Evolutionary conservation across 2,888 invertebrate species (phyloP).

Genomic region (Dicranocentrus wangi): DNA sequence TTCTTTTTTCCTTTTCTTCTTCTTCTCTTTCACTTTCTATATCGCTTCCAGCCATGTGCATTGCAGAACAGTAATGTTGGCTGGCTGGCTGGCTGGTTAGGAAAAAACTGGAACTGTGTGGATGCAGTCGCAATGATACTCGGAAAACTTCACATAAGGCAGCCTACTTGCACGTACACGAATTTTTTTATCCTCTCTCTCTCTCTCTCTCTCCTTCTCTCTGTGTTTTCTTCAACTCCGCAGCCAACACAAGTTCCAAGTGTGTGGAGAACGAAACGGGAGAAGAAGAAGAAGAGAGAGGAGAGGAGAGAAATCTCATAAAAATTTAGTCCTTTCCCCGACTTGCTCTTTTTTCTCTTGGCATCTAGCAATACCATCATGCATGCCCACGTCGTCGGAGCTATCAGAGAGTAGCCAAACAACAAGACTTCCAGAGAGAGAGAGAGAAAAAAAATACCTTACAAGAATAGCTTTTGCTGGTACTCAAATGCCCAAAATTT

Average conservation of each 20-base stretch:
- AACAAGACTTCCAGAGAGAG: no score
- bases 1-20: constrained; percentile 36
- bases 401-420: no score
- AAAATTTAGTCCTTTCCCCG: constrained; percentile 53
- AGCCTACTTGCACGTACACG: neutral
- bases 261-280: neutral
- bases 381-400: no score
- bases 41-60: neutral
- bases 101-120: neutral
- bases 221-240: constrained; percentile 9
- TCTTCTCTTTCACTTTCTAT: constrained; percentile 4
- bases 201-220: constrained; percentile 12
- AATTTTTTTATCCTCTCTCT: constrained; percentile 12
- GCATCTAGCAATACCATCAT: no score
- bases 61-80: no score
- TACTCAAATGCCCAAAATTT: no score
- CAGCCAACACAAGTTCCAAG: no score
- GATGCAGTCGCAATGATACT: neutral
- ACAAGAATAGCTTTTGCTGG: no score
- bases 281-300: no score
- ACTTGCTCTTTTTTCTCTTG: constrained; percentile 18
- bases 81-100: no score
- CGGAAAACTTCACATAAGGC: neutral
- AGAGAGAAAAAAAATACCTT: no score
- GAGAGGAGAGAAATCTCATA: constrained; percentile 48